These are phyloP conservation scores for Nymphalis polychloros DNA, from an alignment of 2,888 invertebrate genomes.

Conservation along the genomic window DNA sequence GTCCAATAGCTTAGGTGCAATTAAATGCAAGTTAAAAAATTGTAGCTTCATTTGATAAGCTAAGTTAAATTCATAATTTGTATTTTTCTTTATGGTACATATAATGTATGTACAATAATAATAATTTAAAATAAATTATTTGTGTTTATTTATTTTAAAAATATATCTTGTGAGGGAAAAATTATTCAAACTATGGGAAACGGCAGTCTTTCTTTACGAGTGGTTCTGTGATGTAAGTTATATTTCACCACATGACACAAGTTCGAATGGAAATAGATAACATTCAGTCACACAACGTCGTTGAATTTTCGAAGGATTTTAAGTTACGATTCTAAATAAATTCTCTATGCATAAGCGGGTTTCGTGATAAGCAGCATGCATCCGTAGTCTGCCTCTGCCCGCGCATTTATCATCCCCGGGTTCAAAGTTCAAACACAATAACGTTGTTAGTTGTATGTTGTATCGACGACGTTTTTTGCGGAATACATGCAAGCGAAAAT, in stretches of 20 bases:
- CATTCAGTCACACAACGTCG: constrained; percentile 37
- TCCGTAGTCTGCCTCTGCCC: constrained; percentile 51
- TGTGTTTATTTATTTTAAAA: too few relatives aligned
- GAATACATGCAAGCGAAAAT: constrained; percentile 28
- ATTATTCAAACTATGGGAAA: constrained; percentile 2
- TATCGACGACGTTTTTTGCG: constrained; percentile 43
- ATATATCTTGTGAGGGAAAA: neutral
- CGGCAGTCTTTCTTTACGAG: constrained; percentile 14
- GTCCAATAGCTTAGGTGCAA: too few relatives aligned
- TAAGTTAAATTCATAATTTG: too few relatives aligned
- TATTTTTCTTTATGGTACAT: too few relatives aligned
- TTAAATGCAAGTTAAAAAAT: too few relatives aligned
- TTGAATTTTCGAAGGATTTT: constrained; percentile 39
- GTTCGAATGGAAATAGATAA: constrained; percentile 38
- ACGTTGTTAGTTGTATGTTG: constrained; percentile 47
- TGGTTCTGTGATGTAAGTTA: constrained; percentile 30
- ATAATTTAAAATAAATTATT: too few relatives aligned
- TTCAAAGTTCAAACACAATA: constrained; percentile 69
- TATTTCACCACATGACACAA: constrained; percentile 25
- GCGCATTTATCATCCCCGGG: constrained; percentile 65
- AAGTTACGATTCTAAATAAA: constrained; percentile 48
- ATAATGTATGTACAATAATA: too few relatives aligned
- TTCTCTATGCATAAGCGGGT: constrained; percentile 46
- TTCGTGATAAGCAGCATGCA: constrained; percentile 64
- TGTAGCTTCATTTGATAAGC: too few relatives aligned